These are phyloP conservation scores for Drosophila chauvacae DNA, from an alignment of 1,140 invertebrate species.

Conservation along the genomic window DNA sequence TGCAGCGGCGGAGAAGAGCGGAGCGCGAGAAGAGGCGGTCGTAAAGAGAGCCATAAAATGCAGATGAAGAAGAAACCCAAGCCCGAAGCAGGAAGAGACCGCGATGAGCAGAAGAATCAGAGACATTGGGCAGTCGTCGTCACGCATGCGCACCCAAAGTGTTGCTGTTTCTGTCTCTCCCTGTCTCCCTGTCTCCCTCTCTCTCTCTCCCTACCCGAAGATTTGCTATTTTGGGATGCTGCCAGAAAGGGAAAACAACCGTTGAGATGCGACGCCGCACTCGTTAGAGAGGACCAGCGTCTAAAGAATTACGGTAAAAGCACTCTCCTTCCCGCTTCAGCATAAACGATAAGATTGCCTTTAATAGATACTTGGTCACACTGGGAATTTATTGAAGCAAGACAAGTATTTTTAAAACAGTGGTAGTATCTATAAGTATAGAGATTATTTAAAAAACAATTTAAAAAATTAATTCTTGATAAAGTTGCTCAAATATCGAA, in stretches of 20 bases:
- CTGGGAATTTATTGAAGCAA: background rate
- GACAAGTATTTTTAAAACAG: background rate
- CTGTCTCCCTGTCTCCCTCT: background rate
- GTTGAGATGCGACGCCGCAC: slow-evolving; percentile 47
- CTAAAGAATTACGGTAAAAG: slow-evolving; percentile 71
- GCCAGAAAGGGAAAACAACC: slow-evolving; percentile 84
- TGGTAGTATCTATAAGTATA: too few species aligned
- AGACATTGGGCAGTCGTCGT: slow-evolving; percentile 54
- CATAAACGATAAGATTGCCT: slow-evolving; percentile 73
- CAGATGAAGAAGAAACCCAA: slow-evolving; percentile 53
- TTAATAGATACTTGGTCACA: slow-evolving; percentile 57
- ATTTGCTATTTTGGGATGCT: slow-evolving; percentile 73
- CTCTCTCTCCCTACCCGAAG: slow-evolving; percentile 4
- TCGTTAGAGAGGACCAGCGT: slow-evolving; percentile 64
- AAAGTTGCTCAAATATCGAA: too few species aligned
- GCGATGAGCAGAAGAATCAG: slow-evolving; percentile 22
- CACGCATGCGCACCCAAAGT: slow-evolving; percentile 60
- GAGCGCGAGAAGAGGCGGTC: slow-evolving; percentile 6
- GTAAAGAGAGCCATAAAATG: slow-evolving; percentile 34
- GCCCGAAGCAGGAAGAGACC: slow-evolving; percentile 71
- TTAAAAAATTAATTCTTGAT: too few species aligned
- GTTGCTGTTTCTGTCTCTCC: background rate
- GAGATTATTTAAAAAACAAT: too few species aligned
- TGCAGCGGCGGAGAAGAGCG: slow-evolving; percentile 17
- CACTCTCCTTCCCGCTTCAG: slow-evolving; percentile 18